Base-by-base conservation (phyloP, 2,888 invertebrate genomes). In the Netelia melanura region DNA sequence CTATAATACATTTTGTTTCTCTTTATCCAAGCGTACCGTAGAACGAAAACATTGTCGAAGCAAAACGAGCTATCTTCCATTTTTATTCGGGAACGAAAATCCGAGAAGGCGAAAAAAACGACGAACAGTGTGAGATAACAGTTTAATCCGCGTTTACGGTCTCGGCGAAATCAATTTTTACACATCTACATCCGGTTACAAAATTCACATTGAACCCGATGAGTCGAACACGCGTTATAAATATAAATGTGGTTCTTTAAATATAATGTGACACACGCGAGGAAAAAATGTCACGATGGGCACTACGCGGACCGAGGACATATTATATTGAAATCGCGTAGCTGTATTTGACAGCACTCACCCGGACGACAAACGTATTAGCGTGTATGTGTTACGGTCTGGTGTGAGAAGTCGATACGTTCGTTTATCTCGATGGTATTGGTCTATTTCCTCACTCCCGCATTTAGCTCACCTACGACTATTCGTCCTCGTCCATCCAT, bases 301-400 rank as follows among this genome's bases (percentile, higher is more conserved):
- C 21, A 58, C 21, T 14, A 58, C 9, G 6, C 9, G 8, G 58
- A 58, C n/a, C 8, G 21, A 23, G 52, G 25, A 62, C 78, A 52
- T 70, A 54, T 70, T 78, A 38, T 38, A 78, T 70, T 61, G 61
- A 70, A 70, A 70, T 78, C 52, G 61, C 48, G 48, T 78, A 70
- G 48, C 56, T 44, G 58, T 25, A 58, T 58, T 62, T 52, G 21
- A 78, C 70, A 52, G 21, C 14, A 21, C 11, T 17, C 17, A 17
- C n/a, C 38, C 54, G 17, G n/a, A 11, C 52, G n/a, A 44, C 3
- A 14, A 9, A 23, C 52, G 65, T 76, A 10, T 38, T 38, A 38
- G 1, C 43, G 48, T 48, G 10, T 25, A 6, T 25, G 77, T 30
- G 43, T 17, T 52, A 48, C 21, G 65, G 30, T 30, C 38, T 25